These are phyloP conservation scores for Scolanthus callimorphus DNA, from an alignment of 92 coral and sea anemone genomes.

Conservation along the genomic window DNA sequence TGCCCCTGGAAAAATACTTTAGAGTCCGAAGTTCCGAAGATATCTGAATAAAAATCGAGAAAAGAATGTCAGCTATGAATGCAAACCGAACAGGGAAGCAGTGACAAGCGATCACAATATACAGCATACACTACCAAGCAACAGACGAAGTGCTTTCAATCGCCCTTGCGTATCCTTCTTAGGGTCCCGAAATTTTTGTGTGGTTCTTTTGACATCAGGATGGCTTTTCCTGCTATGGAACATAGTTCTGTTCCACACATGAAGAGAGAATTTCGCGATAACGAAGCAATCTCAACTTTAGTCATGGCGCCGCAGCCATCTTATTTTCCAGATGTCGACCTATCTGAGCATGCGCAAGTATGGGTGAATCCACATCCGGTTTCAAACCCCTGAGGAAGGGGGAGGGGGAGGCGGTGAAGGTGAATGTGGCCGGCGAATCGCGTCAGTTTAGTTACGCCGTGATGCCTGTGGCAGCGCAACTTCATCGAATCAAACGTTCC, in stretches of 20 bases:
- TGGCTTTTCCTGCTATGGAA: slow-evolving; percentile 95
- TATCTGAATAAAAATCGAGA: slow-evolving; percentile 47
- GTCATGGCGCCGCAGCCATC: slow-evolving; percentile 92
- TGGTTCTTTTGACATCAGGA: slow-evolving; percentile 90
- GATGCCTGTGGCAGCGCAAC: no score
- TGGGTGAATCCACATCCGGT: no score
- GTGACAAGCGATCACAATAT: neutral
- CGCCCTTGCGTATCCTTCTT: slow-evolving; percentile 85
- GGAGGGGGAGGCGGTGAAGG: no score
- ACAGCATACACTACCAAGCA: slow-evolving; percentile 65
- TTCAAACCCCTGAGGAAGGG: slow-evolving; percentile 26
- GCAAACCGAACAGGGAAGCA: slow-evolving; percentile 24
- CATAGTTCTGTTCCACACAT: slow-evolving; percentile 92
- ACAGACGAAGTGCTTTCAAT: slow-evolving; percentile 82
- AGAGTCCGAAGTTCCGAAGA: slow-evolving; percentile 81
- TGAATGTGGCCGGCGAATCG: no score
- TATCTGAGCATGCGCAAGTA: slow-evolving; percentile 70
- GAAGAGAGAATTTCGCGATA: slow-evolving; percentile 67
- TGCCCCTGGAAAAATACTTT: slow-evolving; percentile 89
- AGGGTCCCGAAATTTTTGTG: slow-evolving; percentile 88
- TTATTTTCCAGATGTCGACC: slow-evolving; percentile 69
- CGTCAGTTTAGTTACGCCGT: no score
- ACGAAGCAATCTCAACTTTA: slow-evolving; percentile 57
- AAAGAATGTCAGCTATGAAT: slow-evolving; percentile 5
- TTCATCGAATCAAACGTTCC: no score